Percentiles rank a stretch among this genome's conserved stretches.
Evolutionary conservation across 2,797 vertebrate species (phyloP).

Genomic region (Catharus ustulatus): DNA sequence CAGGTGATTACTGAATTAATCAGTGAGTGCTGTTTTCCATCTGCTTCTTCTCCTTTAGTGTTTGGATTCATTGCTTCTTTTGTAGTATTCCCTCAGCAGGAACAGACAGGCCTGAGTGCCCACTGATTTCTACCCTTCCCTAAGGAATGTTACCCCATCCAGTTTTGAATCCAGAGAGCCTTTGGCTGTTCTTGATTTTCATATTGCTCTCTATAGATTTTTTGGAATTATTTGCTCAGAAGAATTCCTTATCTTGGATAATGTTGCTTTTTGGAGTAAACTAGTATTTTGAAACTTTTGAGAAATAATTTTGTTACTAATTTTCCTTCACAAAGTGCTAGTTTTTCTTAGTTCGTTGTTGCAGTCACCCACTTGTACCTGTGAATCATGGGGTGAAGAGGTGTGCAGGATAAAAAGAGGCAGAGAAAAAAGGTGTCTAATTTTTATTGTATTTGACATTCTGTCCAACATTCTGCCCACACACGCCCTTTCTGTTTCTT

Average conservation of each 20-base stretch:
- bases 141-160: background rate
- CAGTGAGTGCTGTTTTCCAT: background rate
- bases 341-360: background rate
- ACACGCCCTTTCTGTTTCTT: background rate
- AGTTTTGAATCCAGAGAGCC: background rate
- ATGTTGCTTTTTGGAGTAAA: background rate
- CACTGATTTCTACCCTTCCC: background rate
- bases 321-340: background rate
- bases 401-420: background rate
- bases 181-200: background rate
- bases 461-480: background rate
- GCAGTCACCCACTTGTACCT: background rate
- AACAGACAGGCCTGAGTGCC: background rate
- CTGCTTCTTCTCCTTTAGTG: background rate
- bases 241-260: background rate
- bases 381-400: background rate
- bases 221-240: background rate
- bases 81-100: background rate
- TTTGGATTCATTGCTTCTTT: background rate
- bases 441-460: background rate
- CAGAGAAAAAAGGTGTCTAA: background rate
- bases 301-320: background rate
- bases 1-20: background rate
- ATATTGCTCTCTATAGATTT: background rate
- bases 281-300: background rate